phyloP scores from a whole-genome alignment of 2,797 vertebrate genomes.

The Microhierax caerulescens region DNA sequence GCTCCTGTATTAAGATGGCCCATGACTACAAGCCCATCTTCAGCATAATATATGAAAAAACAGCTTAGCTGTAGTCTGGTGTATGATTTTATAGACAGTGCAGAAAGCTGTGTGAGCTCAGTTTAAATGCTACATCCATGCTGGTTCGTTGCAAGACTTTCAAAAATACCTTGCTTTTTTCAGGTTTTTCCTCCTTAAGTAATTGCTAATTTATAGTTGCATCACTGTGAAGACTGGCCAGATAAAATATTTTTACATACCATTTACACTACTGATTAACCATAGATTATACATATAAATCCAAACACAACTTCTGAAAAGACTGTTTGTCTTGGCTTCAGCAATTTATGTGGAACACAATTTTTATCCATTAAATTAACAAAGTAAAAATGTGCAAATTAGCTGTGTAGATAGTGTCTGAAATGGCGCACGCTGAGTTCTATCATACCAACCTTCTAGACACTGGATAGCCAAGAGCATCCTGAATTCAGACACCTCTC shows the following conservation, averaged over 20 bases:
- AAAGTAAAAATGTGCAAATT: neutral
- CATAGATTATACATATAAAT: neutral
- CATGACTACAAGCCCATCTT: neutral
- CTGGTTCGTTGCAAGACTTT: neutral
- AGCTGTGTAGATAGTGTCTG: neutral
- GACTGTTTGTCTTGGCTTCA: neutral
- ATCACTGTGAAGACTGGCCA: neutral
- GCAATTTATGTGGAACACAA: neutral
- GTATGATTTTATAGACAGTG: neutral
- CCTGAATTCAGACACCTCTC: neutral
- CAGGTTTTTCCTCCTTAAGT: neutral
- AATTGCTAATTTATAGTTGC: neutral
- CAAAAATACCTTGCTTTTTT: neutral
- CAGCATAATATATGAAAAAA: neutral
- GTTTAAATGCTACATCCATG: neutral
- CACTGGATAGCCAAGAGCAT: neutral
- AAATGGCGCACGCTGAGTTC: neutral
- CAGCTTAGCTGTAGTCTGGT: neutral
- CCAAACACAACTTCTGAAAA: neutral
- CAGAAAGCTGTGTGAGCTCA: neutral
- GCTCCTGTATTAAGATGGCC: neutral
- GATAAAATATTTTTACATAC: neutral
- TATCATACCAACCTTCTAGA: accelerated
- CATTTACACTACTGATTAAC: neutral
- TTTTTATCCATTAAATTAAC: neutral